Conservation (phyloP, 2,113 vertebrate genomes). For the Orthonyx spaldingii region DNA sequence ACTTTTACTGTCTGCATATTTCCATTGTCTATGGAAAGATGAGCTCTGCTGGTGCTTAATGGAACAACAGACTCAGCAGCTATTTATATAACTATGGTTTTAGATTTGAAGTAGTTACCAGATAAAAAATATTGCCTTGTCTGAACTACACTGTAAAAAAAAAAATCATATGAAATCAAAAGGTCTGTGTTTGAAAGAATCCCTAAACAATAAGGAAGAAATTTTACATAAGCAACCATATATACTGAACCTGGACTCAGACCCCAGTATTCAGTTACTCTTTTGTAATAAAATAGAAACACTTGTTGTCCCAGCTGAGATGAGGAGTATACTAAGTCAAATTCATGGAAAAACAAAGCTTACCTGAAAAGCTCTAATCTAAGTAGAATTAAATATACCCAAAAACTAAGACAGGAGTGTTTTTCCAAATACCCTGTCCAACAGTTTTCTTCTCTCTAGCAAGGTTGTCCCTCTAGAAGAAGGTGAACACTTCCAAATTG, state of each 20-base stretch:
- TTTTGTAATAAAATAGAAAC: not conserved
- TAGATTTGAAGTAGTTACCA: not conserved
- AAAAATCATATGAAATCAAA: not conserved
- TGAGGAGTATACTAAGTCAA: fast-evolving
- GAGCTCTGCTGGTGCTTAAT: not conserved
- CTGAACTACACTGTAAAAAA: not conserved
- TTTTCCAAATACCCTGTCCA: not conserved
- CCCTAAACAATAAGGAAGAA: not conserved
- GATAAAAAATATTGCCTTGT: not conserved
- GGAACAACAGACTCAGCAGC: not conserved
- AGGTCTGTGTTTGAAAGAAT: not conserved
- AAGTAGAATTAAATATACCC: not conserved
- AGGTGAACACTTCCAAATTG: not conserved
- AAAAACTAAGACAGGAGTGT: not conserved
- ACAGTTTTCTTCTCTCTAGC: fast-evolving
- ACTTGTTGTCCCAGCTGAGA: not conserved
- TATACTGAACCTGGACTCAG: not conserved
- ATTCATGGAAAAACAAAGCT: not conserved
- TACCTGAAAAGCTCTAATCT: not conserved
- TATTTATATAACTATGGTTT: not conserved
- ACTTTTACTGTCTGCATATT: not conserved
- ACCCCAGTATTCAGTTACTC: not conserved
- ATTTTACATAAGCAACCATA: not conserved
- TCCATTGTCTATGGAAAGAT: not conserved
- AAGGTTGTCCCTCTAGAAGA: not conserved